phyloP scores from a whole-genome alignment of 2,113 vertebrate genomes.

The Eulemur rufifrons region DNA sequence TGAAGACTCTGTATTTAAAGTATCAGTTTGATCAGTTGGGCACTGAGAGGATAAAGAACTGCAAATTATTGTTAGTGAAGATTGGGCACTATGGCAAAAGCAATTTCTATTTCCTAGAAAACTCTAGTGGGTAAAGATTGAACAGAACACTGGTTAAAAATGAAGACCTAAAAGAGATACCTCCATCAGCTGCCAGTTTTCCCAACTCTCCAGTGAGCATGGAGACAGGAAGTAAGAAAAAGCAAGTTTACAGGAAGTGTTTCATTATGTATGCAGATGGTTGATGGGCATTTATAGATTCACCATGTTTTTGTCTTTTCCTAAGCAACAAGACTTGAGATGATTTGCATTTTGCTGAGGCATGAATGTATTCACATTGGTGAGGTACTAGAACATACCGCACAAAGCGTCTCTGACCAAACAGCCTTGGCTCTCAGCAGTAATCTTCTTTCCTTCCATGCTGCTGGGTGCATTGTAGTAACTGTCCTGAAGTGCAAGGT shows the following conservation, averaged over 20 bases:
- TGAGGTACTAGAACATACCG: background rate
- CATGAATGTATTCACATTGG: background rate
- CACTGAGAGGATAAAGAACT: conserved; percentile 5
- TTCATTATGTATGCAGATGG: background rate
- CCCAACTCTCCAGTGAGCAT: background rate
- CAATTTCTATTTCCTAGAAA: background rate
- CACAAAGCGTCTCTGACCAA: background rate
- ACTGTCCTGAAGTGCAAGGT: background rate
- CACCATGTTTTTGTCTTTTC: background rate
- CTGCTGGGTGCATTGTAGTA: background rate
- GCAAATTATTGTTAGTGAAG: background rate
- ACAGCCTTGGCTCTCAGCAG: background rate
- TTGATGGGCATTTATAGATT: conserved; percentile 8
- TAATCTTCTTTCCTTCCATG: background rate
- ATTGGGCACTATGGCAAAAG: background rate
- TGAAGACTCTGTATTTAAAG: background rate
- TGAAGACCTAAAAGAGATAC: background rate
- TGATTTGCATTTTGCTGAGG: background rate
- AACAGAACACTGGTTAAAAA: background rate
- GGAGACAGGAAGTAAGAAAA: background rate
- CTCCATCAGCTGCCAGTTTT: background rate
- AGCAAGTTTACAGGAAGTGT: background rate
- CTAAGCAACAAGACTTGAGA: background rate
- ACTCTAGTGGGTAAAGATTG: background rate
- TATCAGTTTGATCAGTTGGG: background rate